phyloP scores from a whole-genome alignment of 2,888 invertebrate genomes.

The Oeneis ivallda region DNA sequence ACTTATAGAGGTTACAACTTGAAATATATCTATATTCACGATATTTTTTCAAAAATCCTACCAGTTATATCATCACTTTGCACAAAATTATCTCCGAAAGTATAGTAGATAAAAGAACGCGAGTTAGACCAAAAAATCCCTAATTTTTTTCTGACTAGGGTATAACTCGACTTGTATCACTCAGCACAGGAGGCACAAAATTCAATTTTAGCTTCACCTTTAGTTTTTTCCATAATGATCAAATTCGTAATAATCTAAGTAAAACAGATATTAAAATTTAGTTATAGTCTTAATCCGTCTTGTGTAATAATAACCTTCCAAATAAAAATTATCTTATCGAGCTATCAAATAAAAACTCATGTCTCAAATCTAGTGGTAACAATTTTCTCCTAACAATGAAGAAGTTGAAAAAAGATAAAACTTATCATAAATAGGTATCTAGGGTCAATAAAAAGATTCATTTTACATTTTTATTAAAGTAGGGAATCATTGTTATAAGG shows the following conservation, averaged over 20 bases:
- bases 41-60: no score
- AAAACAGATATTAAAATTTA: neutral
- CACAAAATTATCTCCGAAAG: no score
- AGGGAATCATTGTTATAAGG: no score
- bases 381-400: neutral
- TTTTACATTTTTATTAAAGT: no score
- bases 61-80: no score
- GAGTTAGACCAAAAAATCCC: no score
- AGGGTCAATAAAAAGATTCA: neutral
- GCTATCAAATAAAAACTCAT: neutral
- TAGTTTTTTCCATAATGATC: neutral
- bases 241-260: neutral
- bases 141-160: no score
- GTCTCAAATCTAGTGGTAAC: neutral
- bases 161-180: no score
- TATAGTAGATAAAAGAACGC: no score
- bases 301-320: constrained; percentile 2
- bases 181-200: no score
- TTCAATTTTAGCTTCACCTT: neutral
- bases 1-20: no score
- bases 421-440: neutral
- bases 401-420: neutral
- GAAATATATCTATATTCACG: no score
- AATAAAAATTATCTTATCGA: neutral
- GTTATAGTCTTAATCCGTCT: neutral